Base-by-base conservation (phyloP, 1,140 invertebrate species). In the Spodoptera litura region DNA sequence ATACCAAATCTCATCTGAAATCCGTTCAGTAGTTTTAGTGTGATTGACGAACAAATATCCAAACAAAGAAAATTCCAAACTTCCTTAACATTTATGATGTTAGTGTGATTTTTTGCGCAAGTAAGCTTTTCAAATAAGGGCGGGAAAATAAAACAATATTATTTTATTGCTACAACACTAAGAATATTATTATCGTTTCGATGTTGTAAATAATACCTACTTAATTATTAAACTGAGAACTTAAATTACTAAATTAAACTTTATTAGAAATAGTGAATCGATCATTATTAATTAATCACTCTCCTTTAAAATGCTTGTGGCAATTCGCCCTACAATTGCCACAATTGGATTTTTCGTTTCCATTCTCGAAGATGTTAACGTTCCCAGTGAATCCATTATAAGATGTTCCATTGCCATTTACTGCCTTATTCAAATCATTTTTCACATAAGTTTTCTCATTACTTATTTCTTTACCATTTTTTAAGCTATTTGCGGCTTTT, bases 381-480 rank as follows among this genome's bases (percentile, higher is more conserved):
- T 56, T 56, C 5, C 56, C 27, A 56, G 15, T 31, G 8, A 49
- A 66, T 5, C 20, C 38, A 25, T 66, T 49, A 38, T 49, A 2
- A 66, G 20, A 5, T 20, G 62, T 20, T 49, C 44, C 62, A 66
- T 49, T 49, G 20, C 62, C 38, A 12, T 49, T 35, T 11, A 35
- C 27, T 13, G 31, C 25, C 58, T 61, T 66, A 66, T 15, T 66
- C 38, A 66, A 66, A 66, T 66, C 38, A 66, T 66, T 66, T 25
- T 66, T 66, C 5, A 66, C 13, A 49, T 64, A 44, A 20, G 10
- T 49, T 20, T 66, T 49, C 20, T 15, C 9, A 5, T 49, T 13
- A 66, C 49, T 66, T 15, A 64, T 10, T 66, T 25, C n/a, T 3
- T 31, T 61, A 59, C 6, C 20, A 4, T 27, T 58, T 58, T 27